Conservation (phyloP, 1,140 invertebrate genomes). For the Bombus pascuorum region DNA sequence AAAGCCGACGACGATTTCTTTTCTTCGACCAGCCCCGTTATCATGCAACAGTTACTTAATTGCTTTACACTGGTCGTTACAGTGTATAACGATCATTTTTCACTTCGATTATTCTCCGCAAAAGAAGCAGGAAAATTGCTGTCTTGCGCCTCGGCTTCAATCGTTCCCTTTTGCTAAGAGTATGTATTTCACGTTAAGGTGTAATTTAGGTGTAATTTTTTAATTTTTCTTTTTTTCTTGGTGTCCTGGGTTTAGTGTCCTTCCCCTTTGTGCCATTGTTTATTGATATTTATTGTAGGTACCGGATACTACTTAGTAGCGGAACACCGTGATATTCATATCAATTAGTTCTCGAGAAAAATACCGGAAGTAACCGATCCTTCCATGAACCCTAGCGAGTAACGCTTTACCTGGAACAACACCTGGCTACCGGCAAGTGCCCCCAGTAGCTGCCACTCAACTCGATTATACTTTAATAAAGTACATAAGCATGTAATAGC, state of each 20-base stretch:
- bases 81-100: neutral
- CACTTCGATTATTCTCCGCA: neutral
- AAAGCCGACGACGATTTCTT: constrained; percentile 4
- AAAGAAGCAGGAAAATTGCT: neutral
- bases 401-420: neutral
- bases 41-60: neutral
- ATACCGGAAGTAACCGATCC: neutral
- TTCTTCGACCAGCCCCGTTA: neutral
- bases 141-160: too few species aligned
- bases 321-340: neutral
- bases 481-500: neutral
- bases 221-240: neutral
- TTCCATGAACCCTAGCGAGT: neutral
- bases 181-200: neutral
- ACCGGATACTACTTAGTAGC: neutral
- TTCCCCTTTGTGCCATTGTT: neutral
- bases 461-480: neutral
- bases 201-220: neutral
- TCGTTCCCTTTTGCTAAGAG: too few species aligned
- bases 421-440: neutral
- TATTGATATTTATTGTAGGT: neutral
- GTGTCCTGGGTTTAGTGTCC: neutral
- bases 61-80: neutral
- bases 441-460: neutral
- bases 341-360: neutral